A percentile compares a stretch with the other conserved stretches of the same genome.
Conservation (phyloP, 2,113 vertebrate species). For the Holacanthus passer region DNA sequence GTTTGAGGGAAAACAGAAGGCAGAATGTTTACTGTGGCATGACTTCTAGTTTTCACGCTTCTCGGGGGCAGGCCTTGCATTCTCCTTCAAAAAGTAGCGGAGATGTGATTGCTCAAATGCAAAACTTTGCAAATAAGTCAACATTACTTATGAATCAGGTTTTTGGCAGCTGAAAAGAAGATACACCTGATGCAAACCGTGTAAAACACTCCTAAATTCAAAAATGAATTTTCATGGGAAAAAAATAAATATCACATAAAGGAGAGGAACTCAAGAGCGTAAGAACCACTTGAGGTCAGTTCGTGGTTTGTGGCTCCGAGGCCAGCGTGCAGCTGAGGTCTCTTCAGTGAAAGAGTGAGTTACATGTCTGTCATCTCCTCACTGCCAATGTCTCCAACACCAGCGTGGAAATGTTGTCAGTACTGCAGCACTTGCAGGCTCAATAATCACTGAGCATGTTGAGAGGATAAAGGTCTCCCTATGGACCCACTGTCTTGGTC, state of each 20-base stretch:
- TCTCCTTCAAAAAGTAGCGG: background rate
- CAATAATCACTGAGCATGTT: constrained; percentile 41
- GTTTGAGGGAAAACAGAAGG: background rate
- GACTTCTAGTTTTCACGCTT: constrained; percentile 2
- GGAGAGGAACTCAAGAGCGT: constrained; percentile 15
- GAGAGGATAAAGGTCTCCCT: constrained; percentile 29
- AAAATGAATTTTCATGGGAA: background rate
- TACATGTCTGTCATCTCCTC: constrained; percentile 43
- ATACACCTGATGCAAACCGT: constrained; percentile 9
- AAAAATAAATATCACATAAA: constrained; percentile 19
- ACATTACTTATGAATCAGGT: background rate
- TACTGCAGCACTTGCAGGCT: constrained; percentile 49
- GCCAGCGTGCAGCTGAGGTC: constrained; percentile 11
- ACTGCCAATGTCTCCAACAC: constrained; percentile 14
- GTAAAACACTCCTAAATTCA: background rate
- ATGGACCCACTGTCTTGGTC: background rate
- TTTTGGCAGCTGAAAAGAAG: constrained; percentile 23
- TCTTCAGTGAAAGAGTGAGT: constrained; percentile 54
- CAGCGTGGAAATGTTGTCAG: constrained; percentile 30
- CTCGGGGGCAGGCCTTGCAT: background rate
- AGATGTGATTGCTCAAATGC: constrained; percentile 13
- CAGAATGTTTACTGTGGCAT: background rate
- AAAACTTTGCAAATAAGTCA: constrained; percentile 1
- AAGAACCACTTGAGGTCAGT: constrained; percentile 30
- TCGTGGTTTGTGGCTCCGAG: constrained; percentile 9